Evolutionary conservation across 2,888 invertebrate genomes (phyloP), one percentile per base, ranked within the genome.

Genomic region (Agrochola circellaris): DNA sequence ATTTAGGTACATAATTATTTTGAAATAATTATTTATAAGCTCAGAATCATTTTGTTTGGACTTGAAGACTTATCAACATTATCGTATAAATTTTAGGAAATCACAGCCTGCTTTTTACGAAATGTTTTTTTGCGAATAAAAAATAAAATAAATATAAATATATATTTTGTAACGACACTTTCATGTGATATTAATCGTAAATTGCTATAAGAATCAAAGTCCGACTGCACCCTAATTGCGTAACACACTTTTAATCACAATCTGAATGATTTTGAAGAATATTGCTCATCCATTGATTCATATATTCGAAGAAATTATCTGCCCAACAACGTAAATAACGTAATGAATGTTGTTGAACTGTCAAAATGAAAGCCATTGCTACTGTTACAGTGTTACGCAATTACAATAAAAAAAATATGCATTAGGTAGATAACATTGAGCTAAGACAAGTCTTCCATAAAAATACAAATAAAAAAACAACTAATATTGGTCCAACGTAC

Each of bases 61-160:
- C 30, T 69, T 56, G n/a, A 42, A 62, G 51, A 48, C 15, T 8
- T 65, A 54, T 17, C 42, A 56, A 64, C 8, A 68, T 58, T 42
- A 51, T 69, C 67, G 34, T 69, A 38, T 60, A 51, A 1, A 68
- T 62, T 80, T 78, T 61, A 77, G 66, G 73, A 56, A 80, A 86
- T 86, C 88, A 86, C 86, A 86, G 88, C 88, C 78, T 73, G 58
- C 54, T 74, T 74, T 73, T 73, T 56, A 76, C n/a, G n/a, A 75
- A 73, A 38, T 64, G 17, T 34, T 23, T 54, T 6, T 60, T 38
- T 45, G 11, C 3, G 17, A 15, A 62, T 15, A 60, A 0, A n/a
- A 17, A 42, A 64, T n/a, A n/a, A n/a, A n/a, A n/a, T n/a, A n/a
- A n/a, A n/a, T n/a, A n/a, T n/a, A n/a, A n/a, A n/a, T n/a, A n/a